Evolutionary conservation across 2,888 invertebrate genomes (phyloP).

Genomic region (Pedicia rivosa): DNA sequence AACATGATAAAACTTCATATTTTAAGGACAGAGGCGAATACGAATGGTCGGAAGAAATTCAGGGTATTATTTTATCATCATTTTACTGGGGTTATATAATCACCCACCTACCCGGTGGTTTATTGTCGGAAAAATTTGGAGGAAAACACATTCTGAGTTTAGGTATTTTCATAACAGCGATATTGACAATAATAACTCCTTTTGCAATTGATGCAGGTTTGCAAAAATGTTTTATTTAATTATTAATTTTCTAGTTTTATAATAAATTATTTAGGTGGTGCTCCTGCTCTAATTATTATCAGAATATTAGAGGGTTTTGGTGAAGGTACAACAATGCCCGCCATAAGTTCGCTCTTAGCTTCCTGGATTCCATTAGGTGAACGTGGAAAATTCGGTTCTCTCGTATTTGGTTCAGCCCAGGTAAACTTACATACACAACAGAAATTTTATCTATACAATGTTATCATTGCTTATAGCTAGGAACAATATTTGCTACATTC

Average conservation of each 20-base stretch:
- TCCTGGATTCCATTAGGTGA: conserved; percentile 69
- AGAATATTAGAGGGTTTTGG: conserved; percentile 69
- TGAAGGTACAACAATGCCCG: conserved; percentile 74
- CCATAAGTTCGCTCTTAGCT: conserved; percentile 63
- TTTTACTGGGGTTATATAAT: conserved; percentile 78
- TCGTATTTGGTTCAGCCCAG: conserved; percentile 67
- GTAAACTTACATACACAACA: too few relatives aligned
- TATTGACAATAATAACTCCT: conserved; percentile 70
- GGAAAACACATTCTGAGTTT: conserved; percentile 72
- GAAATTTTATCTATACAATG: too few relatives aligned
- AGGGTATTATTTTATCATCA: conserved; percentile 62
- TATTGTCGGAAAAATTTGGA: conserved; percentile 64
- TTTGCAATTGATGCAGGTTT: conserved; percentile 38
- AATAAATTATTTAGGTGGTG: conserved; percentile 47
- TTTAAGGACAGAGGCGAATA: too few relatives aligned
- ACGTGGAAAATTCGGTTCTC: conserved; percentile 57
- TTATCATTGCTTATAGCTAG: conserved; percentile 18
- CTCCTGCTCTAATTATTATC: conserved; percentile 50
- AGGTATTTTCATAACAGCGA: conserved; percentile 66
- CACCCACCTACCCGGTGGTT: conserved; percentile 70
- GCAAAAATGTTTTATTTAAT: too few relatives aligned
- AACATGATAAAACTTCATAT: too few relatives aligned
- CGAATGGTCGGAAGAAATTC: conserved; percentile 52
- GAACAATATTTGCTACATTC: conserved; percentile 44
- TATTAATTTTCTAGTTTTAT: too few relatives aligned